Evolutionary conservation across 2,113 vertebrate genomes (phyloP), one percentile per base, ranked within the genome.

Genomic region (Junco hyemalis): DNA sequence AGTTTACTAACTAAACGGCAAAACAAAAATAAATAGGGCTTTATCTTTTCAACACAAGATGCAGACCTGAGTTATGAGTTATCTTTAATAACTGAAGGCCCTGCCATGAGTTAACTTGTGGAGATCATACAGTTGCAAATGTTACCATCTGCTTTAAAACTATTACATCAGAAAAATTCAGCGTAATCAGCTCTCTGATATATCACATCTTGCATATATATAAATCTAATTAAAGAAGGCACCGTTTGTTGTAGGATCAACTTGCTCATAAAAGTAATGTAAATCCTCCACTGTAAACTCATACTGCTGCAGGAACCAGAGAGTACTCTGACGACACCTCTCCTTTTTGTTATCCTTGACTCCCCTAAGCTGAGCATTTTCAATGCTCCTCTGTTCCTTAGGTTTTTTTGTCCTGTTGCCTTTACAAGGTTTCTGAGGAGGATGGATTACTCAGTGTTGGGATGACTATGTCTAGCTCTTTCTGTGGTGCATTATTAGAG

Each of bases 241-340:
- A 40, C 14, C 19, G 9, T 21, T 70, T 60, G 11, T 3, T 56
- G 40, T 22, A 86, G 28, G 31, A 26, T 53, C 17, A 45, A 17
- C 38, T 48, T 78, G 22, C 38, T 74, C 18, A 48, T 66, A 36
- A 60, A 91, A 83, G 8, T 35, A 26, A 9, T 4, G 5, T 73
- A 40, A 65, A 69, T 61, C 31, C 26, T 40, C 9, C 44, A 4
- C 12, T 50, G 9, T 16, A 40, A 50, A 56, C 14, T 48, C 4
- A 3, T 64, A 38, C 28, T 40, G 4, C 77, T 78, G 36, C 56
- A 63, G 35, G 14, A 48, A 54, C 35, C 6, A 2, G 54, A 17
- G 10, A 8, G 5, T 45, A 5, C 16, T 11, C 68, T 44, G 29
- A n/a, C 0, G 2, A 36, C 29, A 28, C 2, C 8, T 48, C 8